Conservation (phyloP, 2,113 vertebrate genomes). For the Poecile atricapillus region DNA sequence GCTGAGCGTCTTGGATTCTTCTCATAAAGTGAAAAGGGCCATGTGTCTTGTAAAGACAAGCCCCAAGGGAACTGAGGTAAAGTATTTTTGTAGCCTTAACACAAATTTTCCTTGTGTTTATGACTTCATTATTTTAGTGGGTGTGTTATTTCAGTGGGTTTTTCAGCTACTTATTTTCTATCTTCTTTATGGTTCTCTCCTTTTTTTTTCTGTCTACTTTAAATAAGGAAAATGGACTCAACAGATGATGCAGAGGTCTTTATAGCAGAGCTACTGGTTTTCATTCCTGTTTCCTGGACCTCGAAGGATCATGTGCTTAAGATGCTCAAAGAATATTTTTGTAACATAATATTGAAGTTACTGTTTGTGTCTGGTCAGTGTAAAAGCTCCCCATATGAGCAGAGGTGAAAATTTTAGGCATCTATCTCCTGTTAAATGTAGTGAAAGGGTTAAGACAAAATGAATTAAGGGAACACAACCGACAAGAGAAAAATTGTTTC, state of each 20-base stretch:
- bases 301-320: neutral
- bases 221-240: constrained; percentile 43
- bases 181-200: constrained; percentile 18
- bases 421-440: neutral
- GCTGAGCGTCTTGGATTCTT: constrained; percentile 45
- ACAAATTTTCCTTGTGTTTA: constrained; percentile 67
- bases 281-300: constrained; percentile 24
- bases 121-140: constrained; percentile 61
- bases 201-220: neutral
- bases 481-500: neutral
- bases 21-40: constrained; percentile 50
- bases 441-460: constrained; percentile 31
- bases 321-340: neutral
- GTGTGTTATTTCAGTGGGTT: constrained; percentile 58
- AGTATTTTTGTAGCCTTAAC: constrained; percentile 68
- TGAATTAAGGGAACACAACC: neutral
- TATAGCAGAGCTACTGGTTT: constrained; percentile 23
- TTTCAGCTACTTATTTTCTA: constrained; percentile 65
- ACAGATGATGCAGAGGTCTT: constrained; percentile 47
- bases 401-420: neutral
- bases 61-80: constrained; percentile 58
- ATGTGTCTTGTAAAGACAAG: constrained; percentile 64
- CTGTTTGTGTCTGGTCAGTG: neutral
- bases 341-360: neutral
- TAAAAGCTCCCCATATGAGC: neutral